Percentiles rank a stretch among this genome's conserved stretches.
These are phyloP conservation scores for Gnathonemus longibarbis DNA, from an alignment of 2,113 vertebrate genomes.

Conservation along the genomic window DNA sequence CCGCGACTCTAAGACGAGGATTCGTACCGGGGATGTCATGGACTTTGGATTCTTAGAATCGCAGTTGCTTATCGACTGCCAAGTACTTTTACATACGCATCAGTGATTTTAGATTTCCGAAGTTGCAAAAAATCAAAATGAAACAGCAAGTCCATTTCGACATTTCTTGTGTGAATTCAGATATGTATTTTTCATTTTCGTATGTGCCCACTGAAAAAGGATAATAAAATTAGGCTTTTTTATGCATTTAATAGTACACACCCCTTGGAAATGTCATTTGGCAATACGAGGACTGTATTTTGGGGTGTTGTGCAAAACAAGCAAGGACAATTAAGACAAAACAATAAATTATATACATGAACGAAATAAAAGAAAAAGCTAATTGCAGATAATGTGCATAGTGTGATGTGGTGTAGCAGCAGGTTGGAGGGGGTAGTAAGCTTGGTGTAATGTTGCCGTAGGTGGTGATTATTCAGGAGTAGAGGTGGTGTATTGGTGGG, in stretches of 20 bases:
- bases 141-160: background rate
- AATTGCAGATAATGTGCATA: background rate
- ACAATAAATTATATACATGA: background rate
- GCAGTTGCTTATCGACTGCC: background rate
- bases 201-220: background rate
- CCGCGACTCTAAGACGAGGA: background rate
- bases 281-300: background rate
- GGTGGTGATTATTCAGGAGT: background rate
- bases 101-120: background rate
- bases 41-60: background rate
- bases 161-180: background rate
- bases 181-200: background rate
- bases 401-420: background rate
- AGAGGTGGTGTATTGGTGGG: background rate
- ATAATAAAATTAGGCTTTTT: background rate
- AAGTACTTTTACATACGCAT: background rate
- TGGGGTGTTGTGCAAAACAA: background rate
- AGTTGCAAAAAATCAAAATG: background rate
- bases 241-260: background rate
- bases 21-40: background rate
- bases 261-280: background rate
- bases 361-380: background rate
- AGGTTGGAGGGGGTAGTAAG: background rate
- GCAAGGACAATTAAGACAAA: background rate
- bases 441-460: background rate